Base-by-base conservation (phyloP, 2,888 invertebrate genomes). In the Lasioglossum pauxillum region DNA sequence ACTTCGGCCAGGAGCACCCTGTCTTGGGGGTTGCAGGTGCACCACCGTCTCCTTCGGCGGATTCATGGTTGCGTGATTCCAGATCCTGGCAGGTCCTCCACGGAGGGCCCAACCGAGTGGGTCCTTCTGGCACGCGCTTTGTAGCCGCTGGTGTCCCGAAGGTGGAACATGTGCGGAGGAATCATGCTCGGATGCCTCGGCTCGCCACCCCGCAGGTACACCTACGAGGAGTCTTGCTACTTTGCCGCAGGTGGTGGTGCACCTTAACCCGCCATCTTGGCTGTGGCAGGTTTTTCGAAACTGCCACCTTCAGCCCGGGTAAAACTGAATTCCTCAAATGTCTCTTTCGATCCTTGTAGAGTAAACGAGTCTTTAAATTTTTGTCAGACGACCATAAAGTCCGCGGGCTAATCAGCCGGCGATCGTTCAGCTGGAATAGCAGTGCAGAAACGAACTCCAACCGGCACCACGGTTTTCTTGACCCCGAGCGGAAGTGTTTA, bases 21-120 rank as follows among this genome's bases (percentile, higher is more conserved):
- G 93, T 95, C 94, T 94, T 94, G 95, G 95, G 95, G 95, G 94
- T 93, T 94, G 94, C 94, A 95, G 95, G 94, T 95, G 94, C 91
- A 90, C 84, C 90, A 90, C 92, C 92, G 91, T 89, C 83, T 89
- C 86, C 87, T 90, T 90, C 46, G 89, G 93, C 95, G 95, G 95
- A 95, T 94, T 95, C 94, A 95, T 95, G 95, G 91, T 94, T 94
- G 94, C 94, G 90, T 94, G 95, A 93, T 93, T 94, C 93, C 92
- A 93, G 90, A 91, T 91, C 88, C 85, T 78, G 80, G 84, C 85
- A 87, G 87, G 89, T 89, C 85, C 90, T 88, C 84, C 88, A 60
- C 80, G 81, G 78, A 88, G 88, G 88, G 79, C 85, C 73, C 57
- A 4, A 53, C 44, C 67, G 73, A 75, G 84, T 85, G 89, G 87